These are phyloP conservation scores for Rhodophaea formosa DNA, from an alignment of 2,888 invertebrate genomes.

Conservation along the genomic window DNA sequence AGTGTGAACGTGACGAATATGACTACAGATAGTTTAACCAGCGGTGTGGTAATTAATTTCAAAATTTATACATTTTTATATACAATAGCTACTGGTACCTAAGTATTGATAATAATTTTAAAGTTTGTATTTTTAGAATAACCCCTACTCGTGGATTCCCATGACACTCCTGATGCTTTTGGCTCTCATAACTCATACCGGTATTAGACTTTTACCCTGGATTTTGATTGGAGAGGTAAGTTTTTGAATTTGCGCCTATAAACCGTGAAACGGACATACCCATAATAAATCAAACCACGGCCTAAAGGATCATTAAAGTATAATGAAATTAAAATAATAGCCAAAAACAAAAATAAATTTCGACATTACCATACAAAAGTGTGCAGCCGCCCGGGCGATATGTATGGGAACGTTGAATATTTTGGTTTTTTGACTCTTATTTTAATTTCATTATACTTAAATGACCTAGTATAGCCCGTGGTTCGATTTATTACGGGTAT, in stretches of 20 bases:
- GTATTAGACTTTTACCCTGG: constrained; percentile 89
- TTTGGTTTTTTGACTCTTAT: too few species aligned
- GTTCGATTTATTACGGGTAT: too few species aligned
- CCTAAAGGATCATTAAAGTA: too few species aligned
- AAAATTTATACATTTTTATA: not conserved
- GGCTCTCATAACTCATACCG: constrained; percentile 85
- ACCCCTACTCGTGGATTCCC: constrained; percentile 85
- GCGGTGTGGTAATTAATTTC: not conserved
- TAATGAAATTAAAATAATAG: too few species aligned
- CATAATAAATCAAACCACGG: not conserved
- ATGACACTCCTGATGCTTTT: constrained; percentile 83
- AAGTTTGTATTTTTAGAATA: constrained; percentile 53
- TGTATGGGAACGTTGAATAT: too few species aligned
- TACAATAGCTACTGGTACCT: too few species aligned
- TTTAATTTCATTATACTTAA: too few species aligned
- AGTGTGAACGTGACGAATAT: constrained; percentile 4
- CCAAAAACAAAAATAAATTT: too few species aligned
- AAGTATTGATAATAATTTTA: too few species aligned
- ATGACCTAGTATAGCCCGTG: too few species aligned
- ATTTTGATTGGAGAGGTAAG: constrained; percentile 88
- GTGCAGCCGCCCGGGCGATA: too few species aligned
- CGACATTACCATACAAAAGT: too few species aligned
- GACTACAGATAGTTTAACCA: not conserved
- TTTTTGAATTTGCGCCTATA: not conserved
- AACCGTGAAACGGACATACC: not conserved